Conservation (phyloP, 2,888 invertebrate species). For the Lepidonotus clava region DNA sequence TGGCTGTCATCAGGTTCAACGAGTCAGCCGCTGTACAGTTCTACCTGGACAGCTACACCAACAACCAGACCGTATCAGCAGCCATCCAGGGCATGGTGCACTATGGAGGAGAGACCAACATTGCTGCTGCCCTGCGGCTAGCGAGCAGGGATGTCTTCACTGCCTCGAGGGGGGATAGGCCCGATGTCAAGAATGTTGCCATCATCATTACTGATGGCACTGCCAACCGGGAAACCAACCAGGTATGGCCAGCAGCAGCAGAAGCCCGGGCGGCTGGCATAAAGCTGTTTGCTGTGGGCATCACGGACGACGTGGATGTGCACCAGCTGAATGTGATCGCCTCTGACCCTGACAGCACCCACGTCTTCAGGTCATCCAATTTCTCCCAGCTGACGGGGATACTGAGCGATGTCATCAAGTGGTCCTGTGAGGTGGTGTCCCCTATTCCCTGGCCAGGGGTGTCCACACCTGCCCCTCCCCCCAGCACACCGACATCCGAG, state of each 20-base stretch:
- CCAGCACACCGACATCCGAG: neutral
- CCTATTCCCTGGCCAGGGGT: neutral
- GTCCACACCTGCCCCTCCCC: neutral
- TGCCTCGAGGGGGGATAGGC: neutral
- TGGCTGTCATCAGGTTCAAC: conserved; percentile 59
- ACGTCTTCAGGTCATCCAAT: conserved; percentile 33
- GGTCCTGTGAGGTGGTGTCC: conserved; percentile 34
- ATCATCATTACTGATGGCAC: conserved; percentile 55
- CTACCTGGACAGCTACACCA: conserved; percentile 48
- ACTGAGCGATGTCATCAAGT: conserved; percentile 16
- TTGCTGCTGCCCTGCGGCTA: conserved; percentile 59
- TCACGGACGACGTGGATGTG: neutral
- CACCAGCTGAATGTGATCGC: conserved; percentile 39
- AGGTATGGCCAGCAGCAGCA: neutral
- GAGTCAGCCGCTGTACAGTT: conserved; percentile 56
- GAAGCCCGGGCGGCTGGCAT: neutral
- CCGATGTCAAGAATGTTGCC: conserved; percentile 35
- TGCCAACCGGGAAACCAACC: conserved; percentile 65
- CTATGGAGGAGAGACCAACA: conserved; percentile 59
- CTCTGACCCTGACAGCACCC: conserved; percentile 18
- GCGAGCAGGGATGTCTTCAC: conserved; percentile 58
- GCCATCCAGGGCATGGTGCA: conserved; percentile 33
- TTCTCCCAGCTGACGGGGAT: conserved; percentile 34
- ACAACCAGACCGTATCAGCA: neutral
- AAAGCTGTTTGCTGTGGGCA: conserved; percentile 39